These are phyloP conservation scores for Sicus ferrugineus DNA, from an alignment of 2,888 invertebrate genomes.

Conservation along the genomic window DNA sequence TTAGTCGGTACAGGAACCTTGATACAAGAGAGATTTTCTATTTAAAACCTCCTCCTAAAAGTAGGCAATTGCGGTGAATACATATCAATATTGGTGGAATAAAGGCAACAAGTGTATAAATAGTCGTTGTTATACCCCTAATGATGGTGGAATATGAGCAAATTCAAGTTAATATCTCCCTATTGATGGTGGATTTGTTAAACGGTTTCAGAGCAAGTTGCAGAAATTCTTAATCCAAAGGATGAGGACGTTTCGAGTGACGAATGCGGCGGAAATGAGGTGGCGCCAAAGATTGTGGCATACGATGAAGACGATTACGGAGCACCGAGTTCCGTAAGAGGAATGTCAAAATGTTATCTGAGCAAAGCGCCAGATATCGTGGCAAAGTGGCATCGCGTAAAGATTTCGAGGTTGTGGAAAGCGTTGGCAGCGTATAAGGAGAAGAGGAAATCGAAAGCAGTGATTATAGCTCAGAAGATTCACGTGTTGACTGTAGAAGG, in stretches of 20 bases:
- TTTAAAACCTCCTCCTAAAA: too few relatives aligned
- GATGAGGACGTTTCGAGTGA: conserved; percentile 68
- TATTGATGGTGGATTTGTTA: too few relatives aligned
- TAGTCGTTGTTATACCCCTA: too few relatives aligned
- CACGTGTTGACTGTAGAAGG: conserved; percentile 41
- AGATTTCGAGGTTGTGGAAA: conserved; percentile 49
- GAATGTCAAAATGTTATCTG: conserved; percentile 73
- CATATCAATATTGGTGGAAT: too few relatives aligned
- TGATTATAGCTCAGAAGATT: too few relatives aligned
- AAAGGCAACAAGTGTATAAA: too few relatives aligned
- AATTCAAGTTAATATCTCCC: too few relatives aligned
- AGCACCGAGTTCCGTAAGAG: conserved; percentile 70
- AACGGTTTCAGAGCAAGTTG: conserved; percentile 72
- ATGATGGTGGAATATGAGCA: too few relatives aligned
- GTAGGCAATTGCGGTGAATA: too few relatives aligned
- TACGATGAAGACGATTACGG: conserved; percentile 55
- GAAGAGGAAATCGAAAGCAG: conserved; percentile 48
- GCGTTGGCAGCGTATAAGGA: conserved; percentile 16
- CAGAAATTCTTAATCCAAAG: conserved; percentile 70
- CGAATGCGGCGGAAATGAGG: conserved; percentile 66
- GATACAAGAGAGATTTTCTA: too few relatives aligned
- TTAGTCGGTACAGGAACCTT: conserved; percentile 58
- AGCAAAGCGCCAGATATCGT: conserved; percentile 77
- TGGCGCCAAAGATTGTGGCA: conserved; percentile 68
- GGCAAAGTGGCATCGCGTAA: conserved; percentile 76